These are phyloP conservation scores for Strix aluco DNA, from an alignment of 2,113 vertebrate genomes.

Conservation along the genomic window DNA sequence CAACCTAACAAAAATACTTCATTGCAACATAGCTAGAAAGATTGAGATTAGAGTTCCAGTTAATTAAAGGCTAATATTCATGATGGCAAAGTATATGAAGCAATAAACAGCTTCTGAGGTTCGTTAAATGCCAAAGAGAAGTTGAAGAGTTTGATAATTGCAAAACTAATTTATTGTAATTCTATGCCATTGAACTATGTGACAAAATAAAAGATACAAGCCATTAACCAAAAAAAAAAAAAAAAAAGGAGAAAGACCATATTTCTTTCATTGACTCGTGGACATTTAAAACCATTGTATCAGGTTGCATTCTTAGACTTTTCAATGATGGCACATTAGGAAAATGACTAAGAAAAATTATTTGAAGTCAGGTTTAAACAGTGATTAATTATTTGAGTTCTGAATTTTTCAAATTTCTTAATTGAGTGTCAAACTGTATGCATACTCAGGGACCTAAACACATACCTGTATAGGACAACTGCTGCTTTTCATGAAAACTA, in stretches of 20 bases:
- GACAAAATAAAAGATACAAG: constrained; percentile 6
- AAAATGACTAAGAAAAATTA: neutral
- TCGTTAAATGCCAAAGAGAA: constrained; percentile 9
- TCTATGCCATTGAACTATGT: neutral
- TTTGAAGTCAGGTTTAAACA: neutral
- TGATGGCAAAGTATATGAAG: constrained; percentile 9
- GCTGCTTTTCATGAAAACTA: neutral
- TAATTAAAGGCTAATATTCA: constrained; percentile 22
- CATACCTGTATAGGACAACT: neutral
- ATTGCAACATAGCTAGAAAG: neutral
- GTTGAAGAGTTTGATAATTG: constrained; percentile 7
- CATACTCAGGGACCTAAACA: neutral
- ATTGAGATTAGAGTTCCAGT: constrained; percentile 31
- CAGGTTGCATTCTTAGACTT: neutral
- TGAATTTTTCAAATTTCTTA: neutral
- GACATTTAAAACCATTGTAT: neutral
- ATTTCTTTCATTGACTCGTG: neutral
- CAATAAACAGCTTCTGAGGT: constrained; percentile 31
- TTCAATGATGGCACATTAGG: neutral
- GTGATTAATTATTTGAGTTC: neutral
- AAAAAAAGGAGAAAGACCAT: neutral
- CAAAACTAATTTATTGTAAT: neutral
- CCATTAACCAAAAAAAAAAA: neutral
- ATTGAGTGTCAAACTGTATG: neutral
- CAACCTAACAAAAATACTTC: neutral